Evolutionary conservation across 2,888 invertebrate genomes (phyloP).

Genomic region (Lasioglossum malachurum): DNA sequence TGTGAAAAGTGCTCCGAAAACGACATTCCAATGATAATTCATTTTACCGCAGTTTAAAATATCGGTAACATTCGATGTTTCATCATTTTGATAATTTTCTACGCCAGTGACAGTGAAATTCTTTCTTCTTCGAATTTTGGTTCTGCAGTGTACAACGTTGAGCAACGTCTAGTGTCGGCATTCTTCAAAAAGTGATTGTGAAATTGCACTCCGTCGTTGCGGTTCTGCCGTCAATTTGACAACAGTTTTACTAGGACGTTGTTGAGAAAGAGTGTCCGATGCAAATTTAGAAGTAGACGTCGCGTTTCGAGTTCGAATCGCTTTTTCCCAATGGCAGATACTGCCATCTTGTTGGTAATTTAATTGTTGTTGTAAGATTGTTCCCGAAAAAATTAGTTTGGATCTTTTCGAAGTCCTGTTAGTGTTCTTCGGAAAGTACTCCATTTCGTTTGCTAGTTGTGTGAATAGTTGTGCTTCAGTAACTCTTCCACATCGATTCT

Average conservation of each 20-base stretch:
- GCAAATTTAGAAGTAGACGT: not conserved
- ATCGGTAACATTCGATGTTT: not conserved
- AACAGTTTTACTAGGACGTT: not conserved
- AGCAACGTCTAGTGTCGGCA: not conserved
- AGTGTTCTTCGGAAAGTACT: not conserved
- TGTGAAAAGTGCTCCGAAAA: not conserved
- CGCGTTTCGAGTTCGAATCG: slow-evolving; percentile 62
- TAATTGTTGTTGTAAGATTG: not conserved
- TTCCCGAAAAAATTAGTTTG: not conserved
- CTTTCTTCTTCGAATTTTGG: not conserved
- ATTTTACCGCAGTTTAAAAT: not conserved
- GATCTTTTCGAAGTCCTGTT: not conserved
- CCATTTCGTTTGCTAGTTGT: not conserved
- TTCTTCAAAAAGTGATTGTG: not conserved
- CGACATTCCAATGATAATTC: not conserved
- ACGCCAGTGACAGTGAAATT: not conserved
- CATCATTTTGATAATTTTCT: not conserved
- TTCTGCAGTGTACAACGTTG: not conserved
- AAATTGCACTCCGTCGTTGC: not conserved
- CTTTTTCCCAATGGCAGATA: not conserved
- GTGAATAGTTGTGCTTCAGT: not conserved
- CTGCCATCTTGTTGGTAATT: not conserved
- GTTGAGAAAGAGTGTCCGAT: not conserved
- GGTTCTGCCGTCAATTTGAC: not conserved
- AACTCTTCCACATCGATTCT: not conserved